Percentiles rank a stretch among this genome's conserved stretches.
Evolutionary conservation across 2,113 vertebrate species (phyloP).

Genomic region (Anoplopoma fimbria): DNA sequence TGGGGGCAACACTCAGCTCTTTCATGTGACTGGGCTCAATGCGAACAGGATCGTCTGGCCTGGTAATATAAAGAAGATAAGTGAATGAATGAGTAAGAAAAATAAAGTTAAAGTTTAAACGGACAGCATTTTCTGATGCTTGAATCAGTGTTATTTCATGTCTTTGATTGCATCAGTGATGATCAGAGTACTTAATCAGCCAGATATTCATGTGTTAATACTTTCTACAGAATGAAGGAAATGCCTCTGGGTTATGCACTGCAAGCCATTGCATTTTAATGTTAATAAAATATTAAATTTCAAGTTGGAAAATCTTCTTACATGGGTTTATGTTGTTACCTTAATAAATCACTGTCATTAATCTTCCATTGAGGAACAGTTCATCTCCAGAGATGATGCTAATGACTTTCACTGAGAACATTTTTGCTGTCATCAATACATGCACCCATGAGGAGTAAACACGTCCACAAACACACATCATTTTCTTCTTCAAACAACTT

Average conservation of each 20-base stretch:
- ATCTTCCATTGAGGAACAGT: constrained; percentile 66
- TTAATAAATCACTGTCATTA: constrained; percentile 79
- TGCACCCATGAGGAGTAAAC: constrained; percentile 48
- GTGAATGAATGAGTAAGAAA: neutral
- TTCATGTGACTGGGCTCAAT: constrained; percentile 28
- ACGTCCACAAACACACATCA: constrained; percentile 23
- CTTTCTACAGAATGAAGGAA: neutral
- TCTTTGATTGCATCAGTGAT: constrained; percentile 11
- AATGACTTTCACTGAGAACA: constrained; percentile 66
- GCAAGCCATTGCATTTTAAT: constrained; percentile 59
- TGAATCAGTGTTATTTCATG: neutral
- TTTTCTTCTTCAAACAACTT: constrained; percentile 43
- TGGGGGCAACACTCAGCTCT: neutral
- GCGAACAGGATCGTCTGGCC: neutral
- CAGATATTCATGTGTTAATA: constrained; percentile 17
- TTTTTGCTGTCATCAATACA: constrained; percentile 61
- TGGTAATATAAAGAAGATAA: constrained; percentile 6
- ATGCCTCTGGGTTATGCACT: constrained; percentile 1
- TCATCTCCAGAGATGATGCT: constrained; percentile 64
- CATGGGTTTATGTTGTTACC: constrained; percentile 69
- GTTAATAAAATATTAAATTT: constrained; percentile 68
- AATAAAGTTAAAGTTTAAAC: neutral
- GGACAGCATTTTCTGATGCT: neutral
- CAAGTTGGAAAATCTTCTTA: constrained; percentile 65
- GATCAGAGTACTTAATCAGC: constrained; percentile 32